Base-by-base conservation (phyloP, 2,113 vertebrate species). In the Poicephalus meyeri region DNA sequence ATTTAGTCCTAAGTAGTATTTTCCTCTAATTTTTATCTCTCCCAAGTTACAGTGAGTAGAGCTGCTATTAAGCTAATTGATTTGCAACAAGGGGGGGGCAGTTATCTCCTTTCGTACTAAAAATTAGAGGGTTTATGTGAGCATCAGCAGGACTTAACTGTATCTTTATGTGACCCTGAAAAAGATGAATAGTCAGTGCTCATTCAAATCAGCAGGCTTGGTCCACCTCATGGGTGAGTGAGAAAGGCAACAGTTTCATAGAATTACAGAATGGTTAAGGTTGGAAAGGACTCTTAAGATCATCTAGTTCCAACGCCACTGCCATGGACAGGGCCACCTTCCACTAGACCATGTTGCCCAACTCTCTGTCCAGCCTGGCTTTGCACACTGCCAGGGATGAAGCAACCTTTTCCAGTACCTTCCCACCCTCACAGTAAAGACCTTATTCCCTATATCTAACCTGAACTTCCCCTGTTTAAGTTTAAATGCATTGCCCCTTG, bases 41-140 rank as follows among this genome's bases (percentile, higher is more conserved):
- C 90, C 91, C 86, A 68, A 79, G 76, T 61, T 97, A 64, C 77
- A 82, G 65, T 53, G 53, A 85, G 82, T 52, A 93, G 93, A 92
- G 71, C 90, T 93, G 91, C 92, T 94, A 92, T 93, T 96, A 94
- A 94, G 47, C 77, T 93, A 97, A 95, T 91, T 96, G 86, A 84
- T 91, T 94, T 96, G 90, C 69, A 92, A 44, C 86, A 80, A 93
- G 33, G 31, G 91, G 92, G 92, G 93, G 93, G 83, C 84, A 97
- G 94, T 96, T 92, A 93, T 68, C 73, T 93, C 56, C 93, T 95
- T 92, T 69, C 94, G 73, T 61, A 69, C 61, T 84, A 88, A 91
- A 96, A 93, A 92, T 86, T 56, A 93, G 80, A 87, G 80, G 65
- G 88, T 90, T 86, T 93, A 39, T 84, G 37, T 60, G 17, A 86